phyloP scores from a whole-genome alignment of 2,888 invertebrate genomes.

The Dilophus febrilis region DNA sequence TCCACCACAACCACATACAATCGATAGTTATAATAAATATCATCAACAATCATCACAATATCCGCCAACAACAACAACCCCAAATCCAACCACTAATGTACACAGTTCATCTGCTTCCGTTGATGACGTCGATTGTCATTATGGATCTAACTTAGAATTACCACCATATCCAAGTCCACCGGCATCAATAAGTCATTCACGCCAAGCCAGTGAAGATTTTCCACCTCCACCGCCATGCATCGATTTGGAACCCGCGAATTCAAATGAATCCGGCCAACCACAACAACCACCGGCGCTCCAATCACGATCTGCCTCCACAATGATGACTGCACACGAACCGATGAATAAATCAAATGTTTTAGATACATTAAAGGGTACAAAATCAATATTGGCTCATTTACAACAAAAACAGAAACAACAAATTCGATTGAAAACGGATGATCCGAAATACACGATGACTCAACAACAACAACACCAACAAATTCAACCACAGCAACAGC shows the following conservation, averaged over 20 bases:
- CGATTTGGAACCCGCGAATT: constrained; percentile 47
- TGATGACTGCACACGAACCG: too few species aligned
- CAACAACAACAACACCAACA: constrained; percentile 66
- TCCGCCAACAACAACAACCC: constrained; percentile 23
- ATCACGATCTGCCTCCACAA: constrained; percentile 20
- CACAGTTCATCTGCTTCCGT: too few species aligned
- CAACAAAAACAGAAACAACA: constrained; percentile 44
- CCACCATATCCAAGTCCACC: constrained; percentile 71
- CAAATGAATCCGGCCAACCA: constrained; percentile 34
- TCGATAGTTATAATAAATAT: constrained; percentile 12
- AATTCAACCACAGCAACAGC: constrained; percentile 53
- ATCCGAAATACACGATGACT: constrained; percentile 31
- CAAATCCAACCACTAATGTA: too few species aligned
- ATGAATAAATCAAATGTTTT: constrained; percentile 25
- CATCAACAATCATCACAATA: constrained; percentile 16
- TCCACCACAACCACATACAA: constrained; percentile 18
- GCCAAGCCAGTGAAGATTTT: constrained; percentile 78
- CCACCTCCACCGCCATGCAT: constrained; percentile 74
- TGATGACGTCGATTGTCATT: constrained; percentile 44
- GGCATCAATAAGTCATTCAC: constrained; percentile 59
- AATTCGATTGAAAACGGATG: constrained; percentile 10
- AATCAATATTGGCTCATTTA: constrained; percentile 41
- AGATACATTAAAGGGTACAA: constrained; percentile 26
- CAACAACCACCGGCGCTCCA: constrained; percentile 7
- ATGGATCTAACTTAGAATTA: constrained; percentile 34